A percentile compares a stretch with the other conserved stretches of the same genome.
Evolutionary conservation across 2,888 invertebrate genomes (phyloP).

Genomic region (Drosophila suboccidentalis): DNA sequence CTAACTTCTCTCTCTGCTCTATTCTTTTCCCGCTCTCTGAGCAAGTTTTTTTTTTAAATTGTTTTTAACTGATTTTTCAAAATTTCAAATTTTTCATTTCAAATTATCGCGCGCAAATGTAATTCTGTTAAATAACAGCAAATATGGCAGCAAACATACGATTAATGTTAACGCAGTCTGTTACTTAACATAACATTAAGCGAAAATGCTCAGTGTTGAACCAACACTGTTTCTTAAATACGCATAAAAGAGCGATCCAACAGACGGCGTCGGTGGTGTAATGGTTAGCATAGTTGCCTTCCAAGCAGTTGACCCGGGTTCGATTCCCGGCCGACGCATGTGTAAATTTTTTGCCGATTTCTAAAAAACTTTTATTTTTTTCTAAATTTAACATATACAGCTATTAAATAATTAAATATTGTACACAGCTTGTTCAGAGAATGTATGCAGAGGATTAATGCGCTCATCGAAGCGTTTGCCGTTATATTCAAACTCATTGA

Average conservation of each 20-base stretch:
- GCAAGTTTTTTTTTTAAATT: not conserved
- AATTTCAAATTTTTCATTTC: no score
- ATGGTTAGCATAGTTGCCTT: conserved; percentile 85
- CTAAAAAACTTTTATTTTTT: not conserved
- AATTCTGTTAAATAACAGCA: not conserved
- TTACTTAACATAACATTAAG: conserved; percentile 3
- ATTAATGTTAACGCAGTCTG: conserved; percentile 11
- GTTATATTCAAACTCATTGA: conserved; percentile 87
- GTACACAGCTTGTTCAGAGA: conserved; percentile 51
- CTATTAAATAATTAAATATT: conserved; percentile 49
- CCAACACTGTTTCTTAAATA: conserved; percentile 7
- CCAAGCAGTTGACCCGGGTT: conserved; percentile 85
- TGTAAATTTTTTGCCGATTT: conserved; percentile 32
- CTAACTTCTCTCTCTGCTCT: not conserved
- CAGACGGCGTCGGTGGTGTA: conserved; percentile 83
- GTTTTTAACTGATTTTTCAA: no score
- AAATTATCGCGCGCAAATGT: no score
- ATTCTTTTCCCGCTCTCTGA: not conserved
- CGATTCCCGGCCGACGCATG: conserved; percentile 85
- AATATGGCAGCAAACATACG: no score
- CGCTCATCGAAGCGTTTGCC: conserved; percentile 88
- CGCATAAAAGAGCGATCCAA: accelerated
- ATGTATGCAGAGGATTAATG: conserved; percentile 84
- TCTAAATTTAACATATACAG: not conserved
- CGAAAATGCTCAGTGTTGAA: not conserved